Evolutionary conservation across 2,888 invertebrate species (phyloP).

Genomic region (Eupithecia subumbrata): DNA sequence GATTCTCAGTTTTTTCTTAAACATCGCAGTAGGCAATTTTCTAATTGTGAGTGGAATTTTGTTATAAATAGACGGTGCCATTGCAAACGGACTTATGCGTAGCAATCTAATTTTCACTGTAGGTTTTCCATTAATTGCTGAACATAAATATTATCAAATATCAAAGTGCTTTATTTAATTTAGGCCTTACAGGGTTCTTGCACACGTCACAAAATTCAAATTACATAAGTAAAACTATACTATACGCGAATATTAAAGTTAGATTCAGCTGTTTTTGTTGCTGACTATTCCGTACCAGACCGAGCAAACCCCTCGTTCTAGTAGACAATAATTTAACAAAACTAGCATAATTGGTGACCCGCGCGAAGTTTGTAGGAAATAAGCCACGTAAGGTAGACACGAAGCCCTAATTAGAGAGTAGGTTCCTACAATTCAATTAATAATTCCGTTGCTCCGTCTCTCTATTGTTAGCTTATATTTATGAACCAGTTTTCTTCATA

Average conservation of each 20-base stretch:
- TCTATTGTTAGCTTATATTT: neutral
- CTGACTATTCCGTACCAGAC: slow-evolving; percentile 14
- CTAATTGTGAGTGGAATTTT: no score
- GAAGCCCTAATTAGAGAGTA: neutral
- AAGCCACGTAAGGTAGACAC: slow-evolving; percentile 12
- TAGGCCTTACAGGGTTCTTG: no score
- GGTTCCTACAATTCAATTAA: neutral
- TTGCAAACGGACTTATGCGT: no score
- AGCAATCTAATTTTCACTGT: no score
- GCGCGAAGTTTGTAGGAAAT: slow-evolving; percentile 22
- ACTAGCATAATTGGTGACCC: slow-evolving; percentile 21
- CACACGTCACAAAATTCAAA: no score
- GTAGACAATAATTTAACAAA: slow-evolving; percentile 19
- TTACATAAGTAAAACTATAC: no score
- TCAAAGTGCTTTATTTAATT: no score
- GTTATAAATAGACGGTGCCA: no score
- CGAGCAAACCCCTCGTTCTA: slow-evolving; percentile 7
- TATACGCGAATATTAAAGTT: neutral
- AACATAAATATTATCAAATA: no score
- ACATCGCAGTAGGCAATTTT: no score
- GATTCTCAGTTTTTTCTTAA: no score
- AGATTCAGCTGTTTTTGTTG: neutral
- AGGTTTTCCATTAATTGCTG: no score
- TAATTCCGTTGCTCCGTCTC: neutral
- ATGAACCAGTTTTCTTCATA: neutral